Evolutionary conservation across 2,797 vertebrate genomes (phyloP).

Genomic region (Xerus rutilus): DNA sequence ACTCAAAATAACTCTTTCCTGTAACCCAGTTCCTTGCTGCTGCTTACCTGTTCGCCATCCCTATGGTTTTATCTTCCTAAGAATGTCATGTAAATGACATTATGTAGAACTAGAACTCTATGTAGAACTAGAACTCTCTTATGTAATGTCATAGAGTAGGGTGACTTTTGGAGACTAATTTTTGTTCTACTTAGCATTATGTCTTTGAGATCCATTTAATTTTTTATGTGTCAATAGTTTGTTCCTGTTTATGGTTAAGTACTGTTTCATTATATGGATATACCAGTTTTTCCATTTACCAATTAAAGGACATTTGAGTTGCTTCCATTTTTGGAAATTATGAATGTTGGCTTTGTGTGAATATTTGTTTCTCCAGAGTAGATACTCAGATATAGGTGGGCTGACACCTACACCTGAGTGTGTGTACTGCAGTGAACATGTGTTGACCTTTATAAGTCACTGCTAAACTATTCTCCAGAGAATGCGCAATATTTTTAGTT

Average conservation of each 20-base stretch:
- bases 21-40: not conserved
- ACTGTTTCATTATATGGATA: not conserved
- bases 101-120: not conserved
- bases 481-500: not conserved
- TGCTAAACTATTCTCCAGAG: not conserved
- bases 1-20: not conserved
- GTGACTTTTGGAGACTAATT: not conserved
- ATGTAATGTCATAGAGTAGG: not conserved
- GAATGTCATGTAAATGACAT: not conserved
- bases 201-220: not conserved
- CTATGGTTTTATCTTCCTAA: not conserved
- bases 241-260: not conserved
- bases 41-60: not conserved
- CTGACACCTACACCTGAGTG: not conserved
- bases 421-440: not conserved
- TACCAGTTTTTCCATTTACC: not conserved
- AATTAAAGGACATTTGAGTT: not conserved
- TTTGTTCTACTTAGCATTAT: not conserved
- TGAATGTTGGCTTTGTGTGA: not conserved
- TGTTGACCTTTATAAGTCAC: not conserved
- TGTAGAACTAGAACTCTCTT: too few species aligned
- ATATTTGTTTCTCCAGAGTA: not conserved
- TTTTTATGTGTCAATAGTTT: not conserved
- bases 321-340: not conserved
- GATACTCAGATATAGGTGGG: not conserved